Evolutionary conservation across 2,797 vertebrate species (phyloP), one percentile per base, ranked within the genome.

Genomic region (Poecilia wingei): DNA sequence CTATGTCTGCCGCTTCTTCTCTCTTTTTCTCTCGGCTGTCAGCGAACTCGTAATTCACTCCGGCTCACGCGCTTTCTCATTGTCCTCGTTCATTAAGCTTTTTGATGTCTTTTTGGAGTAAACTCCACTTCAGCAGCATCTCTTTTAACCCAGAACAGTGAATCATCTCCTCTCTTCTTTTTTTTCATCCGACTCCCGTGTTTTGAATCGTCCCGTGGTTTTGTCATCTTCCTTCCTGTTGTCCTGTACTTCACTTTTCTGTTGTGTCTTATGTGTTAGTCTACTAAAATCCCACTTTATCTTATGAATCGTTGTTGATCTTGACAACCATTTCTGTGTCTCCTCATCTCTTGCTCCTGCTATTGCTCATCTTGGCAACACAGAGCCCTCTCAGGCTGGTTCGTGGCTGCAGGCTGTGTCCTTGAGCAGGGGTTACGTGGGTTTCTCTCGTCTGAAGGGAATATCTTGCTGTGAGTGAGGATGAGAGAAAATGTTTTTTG

Each of bases 371-470:
- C 86, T 86, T 87, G 86, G 85, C 86, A 82, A 69, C 49, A 59
- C 81, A 78, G 72, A 81, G 79, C 80, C 80, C 78, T 46, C 68
- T 84, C 80, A 74, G 78, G 83, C 83, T 89, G 83, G 78, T 85
- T n/a, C 88, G 82, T 82, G 83, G 87, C 84, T 90, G 86, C 74
- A 46, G 76, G 78, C 83, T 78, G 71, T 88, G 91, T 92, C 93
- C 91, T 94, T 94, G 88, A 88, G 74, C 83, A 84, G 87, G 91
- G 93, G 92, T 93, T 92, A 87, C 73, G 72, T 88, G 85, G 87
- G 79, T 84, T 91, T 91, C 81, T 88, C 77, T 76, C 28, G 72
- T 87, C 81, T 83, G 76, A 81, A 77, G 81, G 78, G 86, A 75
- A 84, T 74, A 57, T 70, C 81, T 81, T 86, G 82, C 78, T 91